Base-by-base conservation (phyloP, 2,113 vertebrate genomes). In the Nerophis ophidion region DNA sequence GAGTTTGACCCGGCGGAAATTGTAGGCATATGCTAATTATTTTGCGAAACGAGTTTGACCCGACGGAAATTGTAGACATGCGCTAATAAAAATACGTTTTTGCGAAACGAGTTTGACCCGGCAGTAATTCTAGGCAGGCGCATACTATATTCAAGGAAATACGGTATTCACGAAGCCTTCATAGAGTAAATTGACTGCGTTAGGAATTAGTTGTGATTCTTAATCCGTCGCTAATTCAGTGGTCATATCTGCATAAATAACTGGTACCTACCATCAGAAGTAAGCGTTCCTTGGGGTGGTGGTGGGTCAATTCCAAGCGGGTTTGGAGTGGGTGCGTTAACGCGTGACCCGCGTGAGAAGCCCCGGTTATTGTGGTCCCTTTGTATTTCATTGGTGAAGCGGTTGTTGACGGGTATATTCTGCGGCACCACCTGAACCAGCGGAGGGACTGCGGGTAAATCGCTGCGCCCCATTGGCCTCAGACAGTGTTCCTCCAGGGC, bases 401-500 rank as follows among this genome's bases (percentile, higher is more conserved):
- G 91, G 38, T 90, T 93, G 66, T 91, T 93, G 57, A 88, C 87
- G 0, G 94, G 95, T 19, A 94, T 89, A 60, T 90, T 91, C 71
- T 95, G 92, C 0, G 97, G 97, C 34, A 99, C 97, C 2, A 96
- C 96, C 79, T 95, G 95, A 26, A 99, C 96, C 1, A 99, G 90
- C 0, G 97, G 97, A 0, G 97, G 97, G 10, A 93, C 89, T 0
- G 82, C 85, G 0, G 93, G 94, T 2, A 89, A 67, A 66, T 98
- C 94, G 11, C 93, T 85, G 13, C 90, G 91, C 0, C 92, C 91
- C 73, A 89, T 89, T 34, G 91, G 83, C 49, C 89, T 88, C 79
- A 96, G 66, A 74, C 97, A 99, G 80, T 96, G 95, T 53, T 98
- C 95, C 72, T 99, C 97, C 77, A 99, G 56, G 42, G 90, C 61